phyloP scores from a whole-genome alignment of 2,113 vertebrate genomes.

The Myrmecophaga tridactyla region DNA sequence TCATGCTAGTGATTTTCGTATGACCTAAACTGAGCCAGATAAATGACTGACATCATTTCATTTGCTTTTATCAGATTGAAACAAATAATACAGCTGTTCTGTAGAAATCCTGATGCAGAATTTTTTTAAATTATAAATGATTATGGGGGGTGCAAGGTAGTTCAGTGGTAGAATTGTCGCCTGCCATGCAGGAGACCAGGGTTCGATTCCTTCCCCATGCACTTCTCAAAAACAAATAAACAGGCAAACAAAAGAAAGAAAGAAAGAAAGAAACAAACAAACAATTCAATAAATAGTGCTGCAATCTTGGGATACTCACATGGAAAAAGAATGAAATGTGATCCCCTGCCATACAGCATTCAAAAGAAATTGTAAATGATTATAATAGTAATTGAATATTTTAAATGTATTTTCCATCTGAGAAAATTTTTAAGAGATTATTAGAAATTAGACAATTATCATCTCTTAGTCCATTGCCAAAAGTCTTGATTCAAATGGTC shows the following conservation, averaged over 20 bases:
- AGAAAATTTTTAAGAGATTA: slow-evolving; percentile 38
- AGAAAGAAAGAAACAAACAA: too few relatives aligned
- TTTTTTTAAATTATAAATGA: too few relatives aligned
- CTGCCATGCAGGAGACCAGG: too few relatives aligned
- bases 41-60: background rate
- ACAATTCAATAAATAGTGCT: too few relatives aligned
- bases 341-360: too few relatives aligned
- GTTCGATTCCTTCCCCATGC: too few relatives aligned
- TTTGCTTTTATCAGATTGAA: background rate
- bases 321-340: too few relatives aligned
- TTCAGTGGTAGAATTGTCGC: too few relatives aligned
- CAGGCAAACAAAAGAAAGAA: too few relatives aligned
- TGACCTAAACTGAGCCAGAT: background rate
- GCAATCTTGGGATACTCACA: too few relatives aligned
- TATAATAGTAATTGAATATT: background rate
- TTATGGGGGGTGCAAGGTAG: too few relatives aligned
- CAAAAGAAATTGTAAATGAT: background rate
- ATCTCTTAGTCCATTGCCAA: slow-evolving; percentile 37
- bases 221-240: too few relatives aligned
- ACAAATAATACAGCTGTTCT: background rate
- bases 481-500: slow-evolving; percentile 56
- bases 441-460: slow-evolving; percentile 44
- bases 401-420: background rate
- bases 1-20: background rate
- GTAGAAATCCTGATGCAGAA: background rate